Conservation (phyloP, 1,140 invertebrate species). For the Delia radicum region DNA sequence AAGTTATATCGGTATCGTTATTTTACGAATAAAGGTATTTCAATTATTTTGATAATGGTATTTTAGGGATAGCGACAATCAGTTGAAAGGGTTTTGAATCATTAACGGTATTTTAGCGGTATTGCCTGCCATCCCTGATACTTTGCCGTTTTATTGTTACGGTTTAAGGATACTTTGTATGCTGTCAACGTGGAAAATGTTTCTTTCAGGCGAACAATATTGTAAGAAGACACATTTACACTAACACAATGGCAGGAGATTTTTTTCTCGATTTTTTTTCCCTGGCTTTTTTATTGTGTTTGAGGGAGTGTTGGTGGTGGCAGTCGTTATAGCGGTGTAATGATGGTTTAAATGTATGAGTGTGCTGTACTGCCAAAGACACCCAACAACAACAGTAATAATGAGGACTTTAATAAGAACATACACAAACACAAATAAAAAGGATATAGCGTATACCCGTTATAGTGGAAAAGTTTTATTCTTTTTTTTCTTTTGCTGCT, state of each 20-base stretch:
- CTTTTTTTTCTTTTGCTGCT: not conserved
- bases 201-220: constrained; percentile 17
- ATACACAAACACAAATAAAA: not conserved
- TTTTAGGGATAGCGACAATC: too few species aligned
- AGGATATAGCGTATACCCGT: not conserved
- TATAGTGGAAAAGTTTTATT: not conserved
- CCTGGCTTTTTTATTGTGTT: too few species aligned
- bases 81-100: not conserved
- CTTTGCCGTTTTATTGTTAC: constrained; percentile 48
- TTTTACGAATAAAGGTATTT: too few species aligned
- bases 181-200: constrained; percentile 47
- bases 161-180: constrained; percentile 55
- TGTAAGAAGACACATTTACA: not conserved
- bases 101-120: too few species aligned
- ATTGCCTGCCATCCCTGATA: too few species aligned
- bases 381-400: not conserved
- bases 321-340: not conserved
- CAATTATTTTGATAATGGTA: too few species aligned
- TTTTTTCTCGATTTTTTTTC: too few species aligned
- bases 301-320: not conserved
- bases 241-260: not conserved
- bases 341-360: not conserved
- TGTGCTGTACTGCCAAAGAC: not conserved
- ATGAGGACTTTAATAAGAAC: not conserved
- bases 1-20: too few species aligned